Base-by-base conservation (phyloP, 1,140 invertebrate species). In the Rhyacophila brunnea region DNA sequence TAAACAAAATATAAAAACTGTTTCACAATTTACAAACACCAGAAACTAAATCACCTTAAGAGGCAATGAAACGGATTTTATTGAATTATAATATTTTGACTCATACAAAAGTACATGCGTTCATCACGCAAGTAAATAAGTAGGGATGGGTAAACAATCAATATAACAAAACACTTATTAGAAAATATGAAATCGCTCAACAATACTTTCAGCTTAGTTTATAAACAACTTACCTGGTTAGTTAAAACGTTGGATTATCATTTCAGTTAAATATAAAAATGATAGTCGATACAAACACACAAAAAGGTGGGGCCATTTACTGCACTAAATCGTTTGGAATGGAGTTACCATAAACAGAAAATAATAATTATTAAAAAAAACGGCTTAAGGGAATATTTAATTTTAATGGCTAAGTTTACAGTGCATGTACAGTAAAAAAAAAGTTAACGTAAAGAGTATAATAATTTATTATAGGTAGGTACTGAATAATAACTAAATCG, bases 71-170 rank as follows among this genome's bases (percentile, higher is more conserved):
- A 34, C 20, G 9, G 2, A 48, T 28, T 23, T 28, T 4, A 48
- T 28, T 48, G 15, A 2, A 45, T 14, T 17, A 45, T 9, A 9
- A 14, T 45, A 45, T 45, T 17, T 45, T 17, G 10, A 17, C 13
- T 10, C n/a, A 17, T 17, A 6, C 18, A 18, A 45, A 45, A 38
- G 35, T 19, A 32, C 34, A 20, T 44, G 35, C 32, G 38, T 47
- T 48, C 43, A 56, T 36, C 55, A 57, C 55, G 47, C 53, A 56
- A 56, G 53, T 47, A 43, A 56, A 47, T 40, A 14, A 14, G 6
- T 34, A 50, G 55, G 55, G 47, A 57, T 45, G 55, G 55, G 55
- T 57, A 57, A 57, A 57, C 55, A 57, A 57, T 57, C 55, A 23
- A 57, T 57, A 57, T 48, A 23, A 56, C n/a, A n/a, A n/a, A n/a